A percentile compares a stretch with the other conserved stretches of the same genome.
Evolutionary conservation across 2,888 invertebrate genomes (phyloP).

Genomic region (Drosophila leonis): DNA sequence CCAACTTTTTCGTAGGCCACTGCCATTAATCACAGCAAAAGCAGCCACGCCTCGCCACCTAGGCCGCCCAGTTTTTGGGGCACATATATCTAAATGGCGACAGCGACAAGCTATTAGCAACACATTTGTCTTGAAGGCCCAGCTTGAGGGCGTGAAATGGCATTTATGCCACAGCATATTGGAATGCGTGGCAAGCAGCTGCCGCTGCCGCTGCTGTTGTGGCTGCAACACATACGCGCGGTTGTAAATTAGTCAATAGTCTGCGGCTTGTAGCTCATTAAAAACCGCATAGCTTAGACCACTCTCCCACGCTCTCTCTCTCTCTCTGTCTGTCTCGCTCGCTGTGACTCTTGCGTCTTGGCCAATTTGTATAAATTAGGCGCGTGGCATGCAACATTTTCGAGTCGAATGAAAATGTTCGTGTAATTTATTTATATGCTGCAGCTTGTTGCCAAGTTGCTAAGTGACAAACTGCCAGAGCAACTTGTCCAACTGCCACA

Average conservation of each 20-base stretch:
- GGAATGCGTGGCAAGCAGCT: conserved; percentile 52
- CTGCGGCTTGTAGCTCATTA: conserved; percentile 68
- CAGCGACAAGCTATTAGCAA: conserved; percentile 80
- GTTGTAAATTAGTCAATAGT: conserved; percentile 78
- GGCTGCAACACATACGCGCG: conserved; percentile 61
- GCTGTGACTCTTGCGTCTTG: not conserved
- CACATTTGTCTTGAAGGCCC: conserved; percentile 69
- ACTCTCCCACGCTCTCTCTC: not conserved
- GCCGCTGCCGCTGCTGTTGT: conserved; percentile 16
- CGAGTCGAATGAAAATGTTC: conserved; percentile 61
- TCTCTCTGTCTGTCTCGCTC: not conserved
- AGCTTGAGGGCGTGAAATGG: conserved; percentile 63
- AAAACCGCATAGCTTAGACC: conserved; percentile 34
- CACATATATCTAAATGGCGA: conserved; percentile 43
- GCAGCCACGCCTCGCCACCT: not conserved
- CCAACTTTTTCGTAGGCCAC: conserved; percentile 61
- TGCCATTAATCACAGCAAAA: conserved; percentile 67
- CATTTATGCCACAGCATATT: conserved; percentile 55
- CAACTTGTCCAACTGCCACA: conserved; percentile 28
- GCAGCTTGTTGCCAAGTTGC: conserved; percentile 28
- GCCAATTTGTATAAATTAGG: conserved; percentile 75
- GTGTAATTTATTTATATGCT: conserved; percentile 77
- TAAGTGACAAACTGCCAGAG: conserved; percentile 58
- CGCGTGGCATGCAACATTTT: conserved; percentile 61
- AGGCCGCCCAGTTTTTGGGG: not conserved